Evolutionary conservation across 2,113 vertebrate species (phyloP).

Genomic region (Tragulus kanchil): DNA sequence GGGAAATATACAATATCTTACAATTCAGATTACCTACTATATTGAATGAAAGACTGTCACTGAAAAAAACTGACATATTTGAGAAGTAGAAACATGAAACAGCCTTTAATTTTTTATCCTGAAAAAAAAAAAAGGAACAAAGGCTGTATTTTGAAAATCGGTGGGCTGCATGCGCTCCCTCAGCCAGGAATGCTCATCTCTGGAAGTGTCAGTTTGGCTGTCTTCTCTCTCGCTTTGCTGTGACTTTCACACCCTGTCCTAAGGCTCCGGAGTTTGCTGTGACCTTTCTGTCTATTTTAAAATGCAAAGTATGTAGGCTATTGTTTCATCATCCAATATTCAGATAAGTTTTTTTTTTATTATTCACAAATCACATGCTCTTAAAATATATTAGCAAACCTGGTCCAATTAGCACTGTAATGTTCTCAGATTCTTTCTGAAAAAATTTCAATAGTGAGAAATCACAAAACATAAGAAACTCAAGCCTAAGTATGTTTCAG

Average conservation of each 20-base stretch:
- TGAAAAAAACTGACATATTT: conserved; percentile 53
- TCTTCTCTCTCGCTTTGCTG: not conserved
- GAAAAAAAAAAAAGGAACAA: not conserved
- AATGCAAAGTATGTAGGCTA: conserved; percentile 8
- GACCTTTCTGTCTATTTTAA: too few species aligned
- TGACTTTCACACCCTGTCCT: not conserved
- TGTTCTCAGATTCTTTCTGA: conserved; percentile 9
- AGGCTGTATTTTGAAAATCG: not conserved
- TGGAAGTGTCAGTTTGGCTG: not conserved
- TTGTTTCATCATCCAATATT: conserved; percentile 33
- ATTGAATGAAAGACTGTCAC: conserved; percentile 64
- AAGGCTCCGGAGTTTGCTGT: not conserved
- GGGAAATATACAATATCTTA: conserved; percentile 63
- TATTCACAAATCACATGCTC: not conserved
- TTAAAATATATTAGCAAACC: conserved; percentile 54
- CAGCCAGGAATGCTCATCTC: not conserved
- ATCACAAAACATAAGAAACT: not conserved
- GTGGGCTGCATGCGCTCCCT: not conserved
- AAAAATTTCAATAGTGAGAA: conserved; percentile 18
- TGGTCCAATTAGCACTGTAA: conserved; percentile 10
- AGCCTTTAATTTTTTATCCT: conserved; percentile 31
- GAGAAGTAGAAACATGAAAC: conserved; percentile 61
- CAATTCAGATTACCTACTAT: conserved; percentile 47
- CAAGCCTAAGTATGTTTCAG: not conserved
- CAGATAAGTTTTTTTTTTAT: not conserved